A percentile compares a stretch with the other conserved stretches of the same genome.
phyloP scores from a whole-genome alignment of 2,797 vertebrate species.

The Psittacula echo region DNA sequence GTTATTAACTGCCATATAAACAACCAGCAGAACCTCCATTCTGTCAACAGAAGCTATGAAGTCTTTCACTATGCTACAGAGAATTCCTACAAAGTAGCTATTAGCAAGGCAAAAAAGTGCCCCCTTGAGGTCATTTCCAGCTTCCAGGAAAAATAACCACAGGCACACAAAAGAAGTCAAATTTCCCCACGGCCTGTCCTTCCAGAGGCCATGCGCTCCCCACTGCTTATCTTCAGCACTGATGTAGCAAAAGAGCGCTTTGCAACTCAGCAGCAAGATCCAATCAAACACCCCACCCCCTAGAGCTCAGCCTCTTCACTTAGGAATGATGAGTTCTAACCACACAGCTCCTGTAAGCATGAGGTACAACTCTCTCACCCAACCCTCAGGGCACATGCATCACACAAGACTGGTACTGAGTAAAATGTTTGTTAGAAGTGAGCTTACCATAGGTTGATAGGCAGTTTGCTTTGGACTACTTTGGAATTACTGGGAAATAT shows the following conservation, averaged over 20 bases:
- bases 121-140: slow-evolving; percentile 26
- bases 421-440: background rate
- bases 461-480: background rate
- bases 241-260: background rate
- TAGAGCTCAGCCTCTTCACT: background rate
- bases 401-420: rapidly evolving
- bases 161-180: background rate
- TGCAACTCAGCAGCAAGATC: background rate
- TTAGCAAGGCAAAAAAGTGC: slow-evolving; percentile 5
- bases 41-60: background rate
- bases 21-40: background rate
- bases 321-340: rapidly evolving
- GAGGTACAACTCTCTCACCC: background rate
- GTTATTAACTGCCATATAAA: background rate
- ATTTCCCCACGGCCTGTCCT: background rate
- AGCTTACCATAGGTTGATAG: background rate
- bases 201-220: background rate
- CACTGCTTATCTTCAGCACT: background rate
- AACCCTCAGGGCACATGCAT: background rate
- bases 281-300: background rate
- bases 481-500: background rate
- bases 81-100: background rate
- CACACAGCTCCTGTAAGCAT: background rate
- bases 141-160: background rate
- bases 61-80: background rate